A percentile compares a stretch with the other conserved stretches of the same genome.
Conservation (phyloP, 2,113 vertebrate genomes). For the Albula goreensis region DNA sequence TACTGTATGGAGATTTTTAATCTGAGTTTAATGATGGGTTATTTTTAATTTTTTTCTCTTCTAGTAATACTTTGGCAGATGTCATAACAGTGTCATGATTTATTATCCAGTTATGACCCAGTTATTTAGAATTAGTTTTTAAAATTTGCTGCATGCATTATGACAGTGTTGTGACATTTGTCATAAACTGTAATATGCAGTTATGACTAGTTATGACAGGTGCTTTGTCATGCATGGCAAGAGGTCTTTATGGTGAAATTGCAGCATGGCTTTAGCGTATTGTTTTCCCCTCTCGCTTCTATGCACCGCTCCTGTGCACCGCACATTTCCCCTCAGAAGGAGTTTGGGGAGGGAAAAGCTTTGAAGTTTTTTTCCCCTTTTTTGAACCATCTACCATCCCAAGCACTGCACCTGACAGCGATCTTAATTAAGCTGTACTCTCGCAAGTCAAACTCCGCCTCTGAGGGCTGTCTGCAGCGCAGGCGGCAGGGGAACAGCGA, state of each 20-base stretch:
- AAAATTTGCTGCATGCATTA: no score
- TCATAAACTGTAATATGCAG: no score
- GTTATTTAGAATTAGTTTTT: no score
- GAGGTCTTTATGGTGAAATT: neutral
- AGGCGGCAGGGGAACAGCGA: neutral
- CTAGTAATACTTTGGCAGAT: no score
- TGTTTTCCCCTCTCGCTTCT: neutral
- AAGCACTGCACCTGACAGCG: neutral
- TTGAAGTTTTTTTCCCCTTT: neutral
- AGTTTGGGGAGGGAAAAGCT: neutral
- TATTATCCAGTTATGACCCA: no score
- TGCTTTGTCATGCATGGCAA: no score
- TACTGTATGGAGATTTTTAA: no score
- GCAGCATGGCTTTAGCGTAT: neutral
- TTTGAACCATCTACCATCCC: neutral
- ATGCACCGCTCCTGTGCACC: neutral
- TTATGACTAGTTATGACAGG: no score
- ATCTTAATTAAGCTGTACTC: slow-evolving; percentile 16
- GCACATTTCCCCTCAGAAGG: neutral
- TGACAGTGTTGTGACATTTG: no score
- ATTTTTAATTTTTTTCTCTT: no score
- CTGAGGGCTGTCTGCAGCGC: neutral
- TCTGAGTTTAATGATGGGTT: no score
- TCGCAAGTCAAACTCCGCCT: neutral
- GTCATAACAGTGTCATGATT: no score